phyloP scores from a whole-genome alignment of 2,888 invertebrate genomes.

The Agonum fuliginosum region DNA sequence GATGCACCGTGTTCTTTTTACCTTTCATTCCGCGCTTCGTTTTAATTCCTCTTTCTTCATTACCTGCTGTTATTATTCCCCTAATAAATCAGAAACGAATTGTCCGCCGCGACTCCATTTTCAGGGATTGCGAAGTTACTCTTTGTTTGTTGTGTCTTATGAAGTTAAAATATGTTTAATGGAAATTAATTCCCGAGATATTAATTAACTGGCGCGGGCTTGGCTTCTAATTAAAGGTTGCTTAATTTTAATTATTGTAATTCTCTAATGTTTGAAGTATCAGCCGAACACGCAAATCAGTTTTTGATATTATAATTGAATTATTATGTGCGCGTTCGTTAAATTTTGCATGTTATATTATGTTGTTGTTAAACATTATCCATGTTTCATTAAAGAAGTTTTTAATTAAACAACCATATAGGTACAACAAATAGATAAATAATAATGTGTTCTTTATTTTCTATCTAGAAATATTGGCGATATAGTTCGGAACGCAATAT shows the following conservation, averaged over 20 bases:
- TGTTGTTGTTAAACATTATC: no score
- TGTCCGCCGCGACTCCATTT: neutral
- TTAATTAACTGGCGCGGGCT: neutral
- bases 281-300: no score
- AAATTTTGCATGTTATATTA: no score
- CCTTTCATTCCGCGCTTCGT: neutral
- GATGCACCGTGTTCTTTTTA: neutral
- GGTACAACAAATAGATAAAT: no score
- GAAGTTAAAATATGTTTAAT: conserved; percentile 8
- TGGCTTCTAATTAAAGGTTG: neutral
- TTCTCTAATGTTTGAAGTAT: neutral
- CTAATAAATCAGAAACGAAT: conserved; percentile 5
- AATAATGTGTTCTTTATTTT: no score
- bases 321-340: no score
- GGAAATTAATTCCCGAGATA: conserved; percentile 13
- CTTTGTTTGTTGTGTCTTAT: conserved; percentile 15
- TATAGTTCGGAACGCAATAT: no score
- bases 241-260: neutral
- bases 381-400: no score
- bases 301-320: no score
- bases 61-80: conserved; percentile 2
- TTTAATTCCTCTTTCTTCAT: neutral
- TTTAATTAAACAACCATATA: no score
- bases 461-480: no score
- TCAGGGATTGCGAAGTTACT: neutral